These are phyloP conservation scores for Tiphia femorata DNA, from an alignment of 2,888 invertebrate species.

Conservation along the genomic window DNA sequence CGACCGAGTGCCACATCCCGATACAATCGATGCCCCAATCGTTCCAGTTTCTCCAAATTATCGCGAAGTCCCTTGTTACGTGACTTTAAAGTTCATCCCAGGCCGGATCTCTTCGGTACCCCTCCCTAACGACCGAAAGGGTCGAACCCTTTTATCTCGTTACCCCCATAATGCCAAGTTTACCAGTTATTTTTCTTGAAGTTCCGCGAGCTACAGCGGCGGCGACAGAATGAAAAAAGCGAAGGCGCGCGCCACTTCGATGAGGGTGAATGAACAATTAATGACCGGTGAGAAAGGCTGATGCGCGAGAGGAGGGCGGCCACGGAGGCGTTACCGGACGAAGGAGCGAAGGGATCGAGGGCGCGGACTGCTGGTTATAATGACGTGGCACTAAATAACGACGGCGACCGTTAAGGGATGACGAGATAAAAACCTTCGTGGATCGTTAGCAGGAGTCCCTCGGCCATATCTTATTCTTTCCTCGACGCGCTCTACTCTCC, in stretches of 20 bases:
- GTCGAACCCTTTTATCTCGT: constrained; percentile 20
- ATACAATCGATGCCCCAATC: background rate
- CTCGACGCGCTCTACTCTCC: constrained; percentile 11
- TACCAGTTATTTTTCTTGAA: constrained; percentile 8
- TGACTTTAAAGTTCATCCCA: background rate
- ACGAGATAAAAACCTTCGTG: constrained; percentile 53
- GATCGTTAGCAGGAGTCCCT: constrained; percentile 51
- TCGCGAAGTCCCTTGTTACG: background rate
- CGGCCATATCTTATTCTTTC: constrained; percentile 45
- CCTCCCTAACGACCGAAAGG: too few species aligned
- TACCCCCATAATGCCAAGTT: constrained; percentile 20
- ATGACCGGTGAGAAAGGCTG: constrained; percentile 33
- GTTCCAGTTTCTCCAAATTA: background rate
- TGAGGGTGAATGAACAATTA: constrained; percentile 45
- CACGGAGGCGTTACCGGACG: constrained; percentile 8
- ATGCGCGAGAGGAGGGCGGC: background rate
- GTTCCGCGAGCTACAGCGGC: constrained; percentile 10
- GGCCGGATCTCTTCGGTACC: background rate
- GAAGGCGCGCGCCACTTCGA: constrained; percentile 23
- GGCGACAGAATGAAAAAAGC: constrained; percentile 19
- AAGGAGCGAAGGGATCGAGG: constrained; percentile 4
- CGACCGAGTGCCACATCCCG: too few species aligned
- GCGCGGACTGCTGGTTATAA: constrained; percentile 37
- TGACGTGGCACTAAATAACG: constrained; percentile 51
- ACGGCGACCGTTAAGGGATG: constrained; percentile 50